phyloP scores from a whole-genome alignment of 1,140 invertebrate genomes.

The Drosophila auraria region DNA sequence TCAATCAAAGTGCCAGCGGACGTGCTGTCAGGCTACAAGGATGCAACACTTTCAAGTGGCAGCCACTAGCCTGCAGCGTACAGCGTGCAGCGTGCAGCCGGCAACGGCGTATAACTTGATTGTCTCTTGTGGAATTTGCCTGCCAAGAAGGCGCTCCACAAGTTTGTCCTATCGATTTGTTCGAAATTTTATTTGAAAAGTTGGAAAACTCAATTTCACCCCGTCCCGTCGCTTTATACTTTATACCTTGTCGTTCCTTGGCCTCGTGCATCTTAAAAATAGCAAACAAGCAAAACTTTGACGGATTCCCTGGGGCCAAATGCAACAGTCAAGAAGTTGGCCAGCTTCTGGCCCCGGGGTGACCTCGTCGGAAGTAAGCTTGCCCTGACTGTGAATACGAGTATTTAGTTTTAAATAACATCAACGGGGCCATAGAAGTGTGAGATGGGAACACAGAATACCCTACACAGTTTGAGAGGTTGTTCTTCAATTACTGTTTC shows the following conservation, averaged over 20 bases:
- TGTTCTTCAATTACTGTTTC: background rate
- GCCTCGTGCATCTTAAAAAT: slow-evolving; percentile 23
- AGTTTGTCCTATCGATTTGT: slow-evolving; percentile 78
- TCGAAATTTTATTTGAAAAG: slow-evolving; percentile 77
- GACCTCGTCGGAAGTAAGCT: slow-evolving; percentile 53
- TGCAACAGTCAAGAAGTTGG: slow-evolving; percentile 69
- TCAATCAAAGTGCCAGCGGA: slow-evolving; percentile 68
- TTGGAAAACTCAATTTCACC: slow-evolving; percentile 73
- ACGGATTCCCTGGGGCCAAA: slow-evolving; percentile 40
- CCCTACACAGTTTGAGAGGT: background rate
- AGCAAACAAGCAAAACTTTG: slow-evolving; percentile 32
- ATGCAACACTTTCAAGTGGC: slow-evolving; percentile 25
- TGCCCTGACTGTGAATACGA: slow-evolving; percentile 44
- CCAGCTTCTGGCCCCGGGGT: slow-evolving; percentile 36
- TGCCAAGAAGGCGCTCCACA: slow-evolving; percentile 41
- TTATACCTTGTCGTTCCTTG: background rate
- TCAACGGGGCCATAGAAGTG: background rate
- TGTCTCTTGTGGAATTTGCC: slow-evolving; percentile 61
- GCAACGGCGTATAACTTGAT: slow-evolving; percentile 62
- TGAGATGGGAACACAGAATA: background rate
- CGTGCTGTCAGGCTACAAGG: slow-evolving; percentile 14
- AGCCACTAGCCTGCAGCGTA: background rate
- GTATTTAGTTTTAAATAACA: slow-evolving; percentile 77
- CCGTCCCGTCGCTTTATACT: slow-evolving; percentile 55
- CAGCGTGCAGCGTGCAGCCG: slow-evolving; percentile 1